A percentile compares a stretch with the other conserved stretches of the same genome.
Evolutionary conservation across 2,113 vertebrate species (phyloP).

Genomic region (Catharus fuscescens): DNA sequence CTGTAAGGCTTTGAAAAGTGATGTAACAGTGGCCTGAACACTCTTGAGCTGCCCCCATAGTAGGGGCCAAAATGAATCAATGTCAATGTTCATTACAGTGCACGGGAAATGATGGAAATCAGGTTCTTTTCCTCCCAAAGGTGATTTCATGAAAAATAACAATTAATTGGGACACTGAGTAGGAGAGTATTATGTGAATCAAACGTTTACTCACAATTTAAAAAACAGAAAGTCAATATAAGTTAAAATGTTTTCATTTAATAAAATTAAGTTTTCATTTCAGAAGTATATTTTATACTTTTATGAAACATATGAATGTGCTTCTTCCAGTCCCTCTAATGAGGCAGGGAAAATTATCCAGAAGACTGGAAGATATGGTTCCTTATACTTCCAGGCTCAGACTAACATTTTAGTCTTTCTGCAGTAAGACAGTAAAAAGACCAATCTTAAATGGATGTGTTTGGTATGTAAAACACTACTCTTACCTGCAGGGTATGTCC

Average conservation of each 20-base stretch:
- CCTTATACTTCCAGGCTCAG: not conserved
- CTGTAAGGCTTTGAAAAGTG: not conserved
- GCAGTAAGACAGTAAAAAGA: not conserved
- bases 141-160: not conserved
- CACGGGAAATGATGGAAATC: not conserved
- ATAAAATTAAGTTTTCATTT: not conserved
- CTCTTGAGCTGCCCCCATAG: not conserved
- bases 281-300: not conserved
- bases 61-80: not conserved
- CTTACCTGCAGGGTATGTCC: conserved; percentile 96
- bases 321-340: not conserved
- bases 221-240: not conserved
- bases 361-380: not conserved
- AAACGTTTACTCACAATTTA: not conserved
- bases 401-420: not conserved
- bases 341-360: not conserved
- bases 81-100: not conserved
- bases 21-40: not conserved
- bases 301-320: not conserved
- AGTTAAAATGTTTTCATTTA: not conserved
- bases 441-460: not conserved
- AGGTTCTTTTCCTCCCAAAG: not conserved
- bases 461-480: not conserved
- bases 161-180: not conserved
- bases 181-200: not conserved